A percentile compares a stretch with the other conserved stretches of the same genome.
Conservation (phyloP, 2,888 invertebrate species). For the Platycnemis pennipes region DNA sequence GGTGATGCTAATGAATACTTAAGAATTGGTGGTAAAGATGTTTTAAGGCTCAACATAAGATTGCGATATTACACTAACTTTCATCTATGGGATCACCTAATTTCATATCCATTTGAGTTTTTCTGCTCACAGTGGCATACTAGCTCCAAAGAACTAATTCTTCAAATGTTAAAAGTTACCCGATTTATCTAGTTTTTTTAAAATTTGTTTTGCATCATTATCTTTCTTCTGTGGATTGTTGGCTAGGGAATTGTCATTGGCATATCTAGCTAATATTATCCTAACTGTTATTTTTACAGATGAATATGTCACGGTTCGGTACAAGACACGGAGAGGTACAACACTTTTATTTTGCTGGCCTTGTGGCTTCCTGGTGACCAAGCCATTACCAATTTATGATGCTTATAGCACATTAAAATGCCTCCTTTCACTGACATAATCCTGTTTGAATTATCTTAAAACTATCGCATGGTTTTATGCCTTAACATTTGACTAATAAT, state of each 20-base stretch:
- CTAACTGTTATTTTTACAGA: conserved; percentile 86
- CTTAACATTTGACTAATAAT: background rate
- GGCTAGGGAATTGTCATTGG: background rate
- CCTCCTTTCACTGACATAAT: background rate
- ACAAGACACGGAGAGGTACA: conserved; percentile 94
- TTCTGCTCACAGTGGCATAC: background rate
- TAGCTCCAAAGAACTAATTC: background rate
- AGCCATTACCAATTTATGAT: conserved; percentile 35
- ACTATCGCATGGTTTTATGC: background rate
- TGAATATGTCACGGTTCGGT: conserved; percentile 94
- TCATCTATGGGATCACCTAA: too few species aligned
- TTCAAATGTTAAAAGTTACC: background rate
- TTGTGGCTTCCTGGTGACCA: conserved; percentile 45
- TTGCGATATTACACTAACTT: too few species aligned
- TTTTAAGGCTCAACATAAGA: too few species aligned
- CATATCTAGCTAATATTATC: conserved; percentile 68
- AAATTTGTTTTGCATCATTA: background rate
- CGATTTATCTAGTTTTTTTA: background rate
- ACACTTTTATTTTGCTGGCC: conserved; percentile 77
- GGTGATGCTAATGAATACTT: too few species aligned
- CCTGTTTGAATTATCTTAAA: background rate
- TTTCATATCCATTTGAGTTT: background rate
- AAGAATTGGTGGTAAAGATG: too few species aligned
- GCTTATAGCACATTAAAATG: conserved; percentile 33
- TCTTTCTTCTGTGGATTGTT: background rate